Evolutionary conservation across 2,888 invertebrate genomes (phyloP).

Genomic region (Steromphala cineraria): DNA sequence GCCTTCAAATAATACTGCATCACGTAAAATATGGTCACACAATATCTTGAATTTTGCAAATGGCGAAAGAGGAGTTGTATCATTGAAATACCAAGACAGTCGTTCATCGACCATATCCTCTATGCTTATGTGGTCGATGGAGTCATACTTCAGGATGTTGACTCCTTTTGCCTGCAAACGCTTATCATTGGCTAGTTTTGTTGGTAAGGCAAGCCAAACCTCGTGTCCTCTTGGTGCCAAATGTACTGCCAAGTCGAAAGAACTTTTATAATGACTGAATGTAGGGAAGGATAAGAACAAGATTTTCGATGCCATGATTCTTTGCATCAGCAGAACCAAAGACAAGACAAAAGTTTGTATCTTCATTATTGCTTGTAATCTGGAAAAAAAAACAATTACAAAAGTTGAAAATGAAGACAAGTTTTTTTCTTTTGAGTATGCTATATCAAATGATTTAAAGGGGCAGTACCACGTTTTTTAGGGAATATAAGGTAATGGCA

Average conservation of each 20-base stretch:
- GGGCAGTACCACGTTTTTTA: too few species aligned
- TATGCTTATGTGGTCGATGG: not conserved
- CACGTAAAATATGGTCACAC: not conserved
- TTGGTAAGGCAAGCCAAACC: not conserved
- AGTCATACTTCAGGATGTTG: not conserved
- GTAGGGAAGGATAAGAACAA: not conserved
- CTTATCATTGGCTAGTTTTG: not conserved
- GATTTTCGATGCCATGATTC: not conserved
- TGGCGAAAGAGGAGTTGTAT: not conserved
- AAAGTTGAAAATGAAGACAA: too few species aligned
- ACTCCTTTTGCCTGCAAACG: not conserved
- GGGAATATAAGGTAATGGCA: too few species aligned
- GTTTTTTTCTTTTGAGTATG: too few species aligned
- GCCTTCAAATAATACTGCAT: not conserved
- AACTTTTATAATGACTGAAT: not conserved
- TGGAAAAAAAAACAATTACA: too few species aligned
- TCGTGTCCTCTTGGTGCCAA: not conserved
- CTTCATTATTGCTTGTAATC: too few species aligned
- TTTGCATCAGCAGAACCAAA: too few species aligned
- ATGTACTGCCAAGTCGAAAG: not conserved
- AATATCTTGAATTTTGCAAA: not conserved
- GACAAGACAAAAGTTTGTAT: too few species aligned
- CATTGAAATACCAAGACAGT: not conserved
- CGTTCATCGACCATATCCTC: not conserved
- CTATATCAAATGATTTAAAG: too few species aligned